Base-by-base conservation (phyloP, 2,888 invertebrate genomes). In the Taenaris catops region DNA sequence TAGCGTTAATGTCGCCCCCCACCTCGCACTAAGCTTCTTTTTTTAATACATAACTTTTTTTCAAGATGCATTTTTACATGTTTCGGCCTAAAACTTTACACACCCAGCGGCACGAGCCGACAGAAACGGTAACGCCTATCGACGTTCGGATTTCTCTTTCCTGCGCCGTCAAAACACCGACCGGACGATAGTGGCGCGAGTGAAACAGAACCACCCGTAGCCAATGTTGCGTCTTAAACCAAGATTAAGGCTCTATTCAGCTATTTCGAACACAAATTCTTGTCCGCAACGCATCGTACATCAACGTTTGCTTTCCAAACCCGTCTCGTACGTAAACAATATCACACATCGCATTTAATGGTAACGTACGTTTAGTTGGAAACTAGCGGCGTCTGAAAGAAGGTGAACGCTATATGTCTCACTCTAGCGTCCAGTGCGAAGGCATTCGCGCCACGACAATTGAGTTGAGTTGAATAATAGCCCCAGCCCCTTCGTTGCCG, bases 41-140 rank as follows among this genome's bases (percentile, higher is more conserved):
- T 86, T 86, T 86, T 79, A 84, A 86, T 84, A 84, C 86, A 86
- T 86, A 86, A 86, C 86, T 86, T 86, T 86, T 86, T 86, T 86
- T 83, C 83, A 86, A 86, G 84, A 84, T 86, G 84, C 86, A 86
- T 84, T 86, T 86, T 84, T 86, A 86, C 86, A 84, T 81, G 86
- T 86, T 84, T 83, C 81, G 83, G 83, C 83, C 84, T 84, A 84
- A 86, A 84, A 84, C 83, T 86, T 86, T 84, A 83, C 84, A 83
- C 84, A 81, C 83, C 84, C 84, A 81, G 69, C 60, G 66, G 80
- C 48, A 58, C 49, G 67, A 68, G 65, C 62, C 56, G 79, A 74
- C 52, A 63, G 58, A 72, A 67, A 39, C 58, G 80, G 83, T 60
- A 65, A 71, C 86, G 86, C 86, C 86, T 83, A 65, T 80, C 68